Conservation (phyloP, 1,140 invertebrate species). For the Zaprionus camerounensis region DNA sequence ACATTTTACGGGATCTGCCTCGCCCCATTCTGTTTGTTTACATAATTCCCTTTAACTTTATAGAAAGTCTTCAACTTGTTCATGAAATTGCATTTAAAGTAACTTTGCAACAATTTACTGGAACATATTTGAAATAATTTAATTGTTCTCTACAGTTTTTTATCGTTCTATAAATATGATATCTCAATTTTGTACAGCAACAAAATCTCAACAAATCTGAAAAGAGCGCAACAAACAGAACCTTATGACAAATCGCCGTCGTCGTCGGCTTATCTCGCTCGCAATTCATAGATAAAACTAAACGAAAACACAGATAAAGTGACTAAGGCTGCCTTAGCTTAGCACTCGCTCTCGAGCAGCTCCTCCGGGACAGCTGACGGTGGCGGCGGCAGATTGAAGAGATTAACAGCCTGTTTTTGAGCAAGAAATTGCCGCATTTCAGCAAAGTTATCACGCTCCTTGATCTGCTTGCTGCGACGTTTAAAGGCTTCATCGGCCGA, state of each 20-base stretch:
- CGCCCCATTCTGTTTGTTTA: too few relatives aligned
- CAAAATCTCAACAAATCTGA: background rate
- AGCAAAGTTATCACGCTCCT: slow-evolving; percentile 80
- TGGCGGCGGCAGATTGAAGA: slow-evolving; percentile 59
- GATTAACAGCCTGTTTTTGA: slow-evolving; percentile 76
- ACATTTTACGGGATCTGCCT: too few relatives aligned
- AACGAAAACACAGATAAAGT: slow-evolving; percentile 19
- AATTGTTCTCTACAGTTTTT: slow-evolving; percentile 2
- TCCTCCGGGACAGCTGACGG: slow-evolving; percentile 57
- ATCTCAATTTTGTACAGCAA: slow-evolving; percentile 3
- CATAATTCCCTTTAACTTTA: background rate
- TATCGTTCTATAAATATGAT: slow-evolving; percentile 3
- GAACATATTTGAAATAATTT: slow-evolving; percentile 8
- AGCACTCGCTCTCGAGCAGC: slow-evolving; percentile 80
- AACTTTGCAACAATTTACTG: background rate
- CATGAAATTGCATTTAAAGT: background rate
- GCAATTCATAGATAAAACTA: slow-evolving; percentile 41
- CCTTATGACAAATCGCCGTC: slow-evolving; percentile 24
- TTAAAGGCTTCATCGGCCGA: slow-evolving; percentile 61
- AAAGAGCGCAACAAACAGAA: slow-evolving; percentile 23
- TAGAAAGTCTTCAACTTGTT: background rate
- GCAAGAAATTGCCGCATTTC: slow-evolving; percentile 83
- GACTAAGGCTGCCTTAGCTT: slow-evolving; percentile 14
- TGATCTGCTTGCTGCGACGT: slow-evolving; percentile 66
- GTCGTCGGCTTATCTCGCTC: slow-evolving; percentile 47